A percentile compares a stretch with the other conserved stretches of the same genome.
Conservation (phyloP, 1,140 invertebrate genomes). For the Penaeus chinensis region DNA sequence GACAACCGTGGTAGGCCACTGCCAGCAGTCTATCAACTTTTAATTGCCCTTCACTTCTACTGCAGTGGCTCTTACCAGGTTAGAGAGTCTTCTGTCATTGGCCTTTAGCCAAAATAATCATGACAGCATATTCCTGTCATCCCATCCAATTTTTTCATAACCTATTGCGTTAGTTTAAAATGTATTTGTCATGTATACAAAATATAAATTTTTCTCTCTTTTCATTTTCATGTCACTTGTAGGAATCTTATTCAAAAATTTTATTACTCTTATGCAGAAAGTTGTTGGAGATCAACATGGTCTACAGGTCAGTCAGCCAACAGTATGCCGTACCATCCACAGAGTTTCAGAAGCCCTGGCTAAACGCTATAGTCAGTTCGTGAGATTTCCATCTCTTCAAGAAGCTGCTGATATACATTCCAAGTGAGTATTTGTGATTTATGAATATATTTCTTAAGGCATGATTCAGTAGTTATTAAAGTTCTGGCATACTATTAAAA, state of each 20-base stretch:
- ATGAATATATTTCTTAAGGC: background rate
- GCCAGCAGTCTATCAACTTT: slow-evolving; percentile 39
- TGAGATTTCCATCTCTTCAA: slow-evolving; percentile 40
- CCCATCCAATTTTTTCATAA: no score
- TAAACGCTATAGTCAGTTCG: slow-evolving; percentile 42
- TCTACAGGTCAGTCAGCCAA: slow-evolving; percentile 51
- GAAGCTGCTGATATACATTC: slow-evolving; percentile 41
- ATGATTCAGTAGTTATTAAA: background rate
- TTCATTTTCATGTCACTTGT: background rate
- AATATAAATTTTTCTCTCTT: background rate
- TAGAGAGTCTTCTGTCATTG: background rate
- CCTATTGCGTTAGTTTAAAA: no score
- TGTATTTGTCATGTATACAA: no score
- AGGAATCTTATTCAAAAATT: no score
- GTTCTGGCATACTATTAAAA: background rate
- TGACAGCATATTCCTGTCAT: no score
- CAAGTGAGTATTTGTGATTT: slow-evolving; percentile 17
- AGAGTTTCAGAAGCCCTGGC: slow-evolving; percentile 49
- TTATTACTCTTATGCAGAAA: slow-evolving; percentile 28
- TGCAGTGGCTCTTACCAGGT: slow-evolving; percentile 49
- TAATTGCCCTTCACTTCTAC: slow-evolving; percentile 47
- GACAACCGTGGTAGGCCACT: slow-evolving; percentile 55
- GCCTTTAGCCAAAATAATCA: no score
- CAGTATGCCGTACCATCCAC: slow-evolving; percentile 50
- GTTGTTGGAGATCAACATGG: slow-evolving; percentile 46